Percentiles rank a stretch among this genome's conserved stretches.
Conservation (phyloP, 2,888 invertebrate species). For the Autographa gamma region DNA sequence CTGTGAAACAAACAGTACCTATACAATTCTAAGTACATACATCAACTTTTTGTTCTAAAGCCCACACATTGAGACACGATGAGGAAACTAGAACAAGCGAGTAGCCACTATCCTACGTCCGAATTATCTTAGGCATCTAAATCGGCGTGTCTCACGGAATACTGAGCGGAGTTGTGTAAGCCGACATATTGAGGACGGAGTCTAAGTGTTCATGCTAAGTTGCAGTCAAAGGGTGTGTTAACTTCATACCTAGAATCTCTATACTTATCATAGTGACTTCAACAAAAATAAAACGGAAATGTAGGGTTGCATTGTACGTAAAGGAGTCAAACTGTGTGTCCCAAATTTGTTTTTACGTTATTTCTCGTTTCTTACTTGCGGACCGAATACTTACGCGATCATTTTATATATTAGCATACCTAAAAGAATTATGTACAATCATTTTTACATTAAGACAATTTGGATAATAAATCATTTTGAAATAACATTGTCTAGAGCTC, state of each 20-base stretch:
- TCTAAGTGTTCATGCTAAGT: constrained; percentile 13
- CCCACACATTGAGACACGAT: constrained; percentile 37
- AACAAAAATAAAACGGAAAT: background rate
- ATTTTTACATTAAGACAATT: too few relatives aligned
- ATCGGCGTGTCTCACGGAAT: constrained; percentile 42
- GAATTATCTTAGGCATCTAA: constrained; percentile 49
- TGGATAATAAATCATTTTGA: too few relatives aligned
- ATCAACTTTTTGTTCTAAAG: background rate
- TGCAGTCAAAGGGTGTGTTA: background rate
- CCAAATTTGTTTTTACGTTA: too few relatives aligned
- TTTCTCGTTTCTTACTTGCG: too few relatives aligned
- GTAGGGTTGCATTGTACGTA: too few relatives aligned
- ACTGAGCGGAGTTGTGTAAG: constrained; percentile 38
- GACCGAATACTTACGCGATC: too few relatives aligned
- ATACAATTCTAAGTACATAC: background rate
- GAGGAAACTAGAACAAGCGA: constrained; percentile 40
- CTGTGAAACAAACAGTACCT: too few relatives aligned
- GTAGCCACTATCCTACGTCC: constrained; percentile 39
- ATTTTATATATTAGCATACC: too few relatives aligned
- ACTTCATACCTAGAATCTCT: background rate
- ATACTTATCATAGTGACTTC: background rate
- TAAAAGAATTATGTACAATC: too few relatives aligned
- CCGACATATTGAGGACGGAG: constrained; percentile 28
- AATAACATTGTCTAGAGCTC: too few relatives aligned
- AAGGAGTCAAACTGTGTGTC: too few relatives aligned